These are phyloP conservation scores for Drosophila pallidifrons DNA, from an alignment of 1,140 invertebrate genomes.

Conservation along the genomic window DNA sequence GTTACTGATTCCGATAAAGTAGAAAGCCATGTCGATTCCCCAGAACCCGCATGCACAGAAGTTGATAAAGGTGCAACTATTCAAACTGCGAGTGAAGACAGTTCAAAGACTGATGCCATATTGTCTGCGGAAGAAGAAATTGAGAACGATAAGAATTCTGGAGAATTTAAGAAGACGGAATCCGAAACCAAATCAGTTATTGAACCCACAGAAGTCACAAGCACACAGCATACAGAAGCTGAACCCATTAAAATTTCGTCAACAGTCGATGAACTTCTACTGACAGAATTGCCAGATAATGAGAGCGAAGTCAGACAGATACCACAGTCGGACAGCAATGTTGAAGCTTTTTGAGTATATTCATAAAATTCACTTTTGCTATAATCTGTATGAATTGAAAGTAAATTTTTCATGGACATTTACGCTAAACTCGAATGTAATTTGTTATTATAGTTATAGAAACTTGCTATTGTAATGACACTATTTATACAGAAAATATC, in stretches of 20 bases:
- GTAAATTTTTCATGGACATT: not conserved
- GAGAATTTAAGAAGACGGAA: not conserved
- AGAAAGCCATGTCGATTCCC: not conserved
- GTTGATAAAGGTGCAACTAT: not conserved
- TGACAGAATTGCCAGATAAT: not conserved
- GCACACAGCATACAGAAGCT: not conserved
- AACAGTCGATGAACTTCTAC: not conserved
- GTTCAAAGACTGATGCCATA: slow-evolving; percentile 5
- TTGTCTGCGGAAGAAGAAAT: not conserved
- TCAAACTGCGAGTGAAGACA: not conserved
- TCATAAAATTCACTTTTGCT: not conserved
- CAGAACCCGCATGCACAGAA: not conserved
- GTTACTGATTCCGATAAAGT: not conserved
- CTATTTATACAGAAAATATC: not conserved
- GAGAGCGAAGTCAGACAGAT: not conserved
- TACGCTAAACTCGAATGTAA: slow-evolving; percentile 33
- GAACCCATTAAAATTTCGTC: not conserved
- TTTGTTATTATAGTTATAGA: slow-evolving; percentile 48
- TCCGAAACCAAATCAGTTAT: not conserved
- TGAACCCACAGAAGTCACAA: not conserved
- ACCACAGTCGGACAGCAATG: not conserved
- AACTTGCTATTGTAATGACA: slow-evolving; percentile 12
- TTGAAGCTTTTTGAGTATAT: not conserved
- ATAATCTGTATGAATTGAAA: not conserved
- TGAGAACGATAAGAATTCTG: not conserved